These are phyloP conservation scores for Hemicordylus capensis DNA, from an alignment of 2,113 vertebrate species.

Conservation along the genomic window DNA sequence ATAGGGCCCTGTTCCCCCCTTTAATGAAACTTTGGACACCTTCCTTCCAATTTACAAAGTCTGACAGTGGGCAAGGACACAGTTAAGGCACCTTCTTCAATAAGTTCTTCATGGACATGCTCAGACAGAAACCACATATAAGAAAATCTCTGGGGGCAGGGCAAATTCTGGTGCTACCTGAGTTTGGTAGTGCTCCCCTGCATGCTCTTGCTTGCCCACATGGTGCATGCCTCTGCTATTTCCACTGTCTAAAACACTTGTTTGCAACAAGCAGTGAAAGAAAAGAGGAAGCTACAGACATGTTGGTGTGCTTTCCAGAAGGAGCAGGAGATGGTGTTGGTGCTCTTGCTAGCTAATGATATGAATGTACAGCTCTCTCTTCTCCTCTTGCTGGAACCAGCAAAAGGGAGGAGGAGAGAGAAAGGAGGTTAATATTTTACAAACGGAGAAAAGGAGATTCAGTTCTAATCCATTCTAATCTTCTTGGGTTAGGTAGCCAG, in stretches of 20 bases:
- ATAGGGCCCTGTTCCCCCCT: no score
- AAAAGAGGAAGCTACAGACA: background rate
- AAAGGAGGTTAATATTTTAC: no score
- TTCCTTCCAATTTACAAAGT: background rate
- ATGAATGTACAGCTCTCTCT: background rate
- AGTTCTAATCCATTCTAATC: no score
- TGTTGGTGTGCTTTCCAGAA: background rate
- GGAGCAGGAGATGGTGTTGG: background rate
- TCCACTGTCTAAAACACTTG: background rate
- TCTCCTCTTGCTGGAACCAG: no score
- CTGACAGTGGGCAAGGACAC: background rate
- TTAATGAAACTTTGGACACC: no score
- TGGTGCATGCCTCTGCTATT: background rate
- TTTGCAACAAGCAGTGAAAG: background rate
- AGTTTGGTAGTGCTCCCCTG: background rate
- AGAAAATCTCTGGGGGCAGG: background rate
- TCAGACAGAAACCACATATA: background rate
- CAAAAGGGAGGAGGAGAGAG: no score
- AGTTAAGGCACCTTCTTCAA: background rate
- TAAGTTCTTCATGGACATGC: background rate
- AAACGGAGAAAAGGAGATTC: no score
- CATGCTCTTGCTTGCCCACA: background rate
- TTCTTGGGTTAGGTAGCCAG: no score
- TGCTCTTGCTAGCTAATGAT: no score
- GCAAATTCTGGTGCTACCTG: background rate